phyloP scores from a whole-genome alignment of 2,888 invertebrate species.

The Xestoiulus laeticollis region DNA sequence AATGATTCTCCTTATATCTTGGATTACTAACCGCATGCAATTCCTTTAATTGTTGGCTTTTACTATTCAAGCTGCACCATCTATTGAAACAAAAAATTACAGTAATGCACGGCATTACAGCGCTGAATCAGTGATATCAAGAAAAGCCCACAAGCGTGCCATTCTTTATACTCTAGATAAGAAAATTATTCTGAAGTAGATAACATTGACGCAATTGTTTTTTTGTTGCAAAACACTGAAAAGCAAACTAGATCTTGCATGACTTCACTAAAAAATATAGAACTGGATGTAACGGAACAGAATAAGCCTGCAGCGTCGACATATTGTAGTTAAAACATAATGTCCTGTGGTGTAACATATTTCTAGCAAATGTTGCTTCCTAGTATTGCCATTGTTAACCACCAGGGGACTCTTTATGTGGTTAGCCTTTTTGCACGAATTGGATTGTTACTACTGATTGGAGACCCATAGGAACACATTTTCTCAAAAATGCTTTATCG shows the following conservation, averaged over 20 bases:
- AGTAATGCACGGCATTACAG: neutral
- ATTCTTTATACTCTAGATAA: neutral
- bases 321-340: neutral
- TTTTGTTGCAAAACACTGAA: neutral
- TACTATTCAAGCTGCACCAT: neutral
- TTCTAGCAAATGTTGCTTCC: too few species aligned
- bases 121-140: neutral
- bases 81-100: neutral
- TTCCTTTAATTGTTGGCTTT: neutral
- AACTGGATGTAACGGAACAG: neutral
- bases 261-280: neutral
- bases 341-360: too few species aligned
- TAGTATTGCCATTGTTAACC: neutral
- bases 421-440: neutral
- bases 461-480: neutral
- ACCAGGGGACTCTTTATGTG: neutral
- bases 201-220: constrained; percentile 30
- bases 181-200: neutral
- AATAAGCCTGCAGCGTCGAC: neutral
- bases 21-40: neutral
- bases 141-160: neutral
- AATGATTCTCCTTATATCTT: neutral
- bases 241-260: neutral
- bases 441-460: too few species aligned
- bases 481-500: neutral